A percentile compares a stretch with the other conserved stretches of the same genome.
Conservation (phyloP, 2,888 invertebrate species). For the Hemaris fuciformis region DNA sequence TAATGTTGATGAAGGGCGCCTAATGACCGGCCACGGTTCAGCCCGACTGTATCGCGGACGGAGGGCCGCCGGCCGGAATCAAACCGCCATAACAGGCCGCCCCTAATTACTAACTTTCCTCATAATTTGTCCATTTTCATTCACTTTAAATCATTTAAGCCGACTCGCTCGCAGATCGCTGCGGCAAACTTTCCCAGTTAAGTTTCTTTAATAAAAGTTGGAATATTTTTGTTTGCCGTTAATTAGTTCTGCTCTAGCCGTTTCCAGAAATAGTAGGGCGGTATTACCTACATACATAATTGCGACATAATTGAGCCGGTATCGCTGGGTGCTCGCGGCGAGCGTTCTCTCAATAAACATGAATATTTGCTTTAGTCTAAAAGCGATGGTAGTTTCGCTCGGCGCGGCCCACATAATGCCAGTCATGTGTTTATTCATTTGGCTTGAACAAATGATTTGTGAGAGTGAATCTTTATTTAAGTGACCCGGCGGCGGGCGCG, state of each 20-base stretch:
- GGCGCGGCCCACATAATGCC: neutral
- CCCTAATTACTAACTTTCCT: conserved; percentile 9
- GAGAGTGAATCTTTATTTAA: conserved; percentile 11
- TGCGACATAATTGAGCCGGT: neutral
- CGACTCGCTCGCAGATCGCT: neutral
- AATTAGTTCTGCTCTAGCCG: neutral
- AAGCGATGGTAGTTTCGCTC: neutral
- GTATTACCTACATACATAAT: neutral
- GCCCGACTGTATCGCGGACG: neutral
- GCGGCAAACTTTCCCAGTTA: neutral
- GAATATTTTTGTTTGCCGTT: neutral
- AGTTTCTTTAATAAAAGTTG: neutral
- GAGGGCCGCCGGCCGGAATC: neutral
- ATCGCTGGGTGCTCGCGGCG: neutral
- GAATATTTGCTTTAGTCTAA: neutral
- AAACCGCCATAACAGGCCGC: neutral
- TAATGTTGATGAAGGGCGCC: neutral
- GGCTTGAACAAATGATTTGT: conserved; percentile 5
- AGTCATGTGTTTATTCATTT: conserved; percentile 7
- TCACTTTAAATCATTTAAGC: neutral
- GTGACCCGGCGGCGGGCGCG: neutral
- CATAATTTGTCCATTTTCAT: conserved; percentile 7
- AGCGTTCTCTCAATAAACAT: neutral
- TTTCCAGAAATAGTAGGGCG: neutral
- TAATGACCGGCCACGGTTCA: conserved; percentile 1